Evolutionary conservation across 1,140 invertebrate species (phyloP).

Genomic region (Eumaeus atala): DNA sequence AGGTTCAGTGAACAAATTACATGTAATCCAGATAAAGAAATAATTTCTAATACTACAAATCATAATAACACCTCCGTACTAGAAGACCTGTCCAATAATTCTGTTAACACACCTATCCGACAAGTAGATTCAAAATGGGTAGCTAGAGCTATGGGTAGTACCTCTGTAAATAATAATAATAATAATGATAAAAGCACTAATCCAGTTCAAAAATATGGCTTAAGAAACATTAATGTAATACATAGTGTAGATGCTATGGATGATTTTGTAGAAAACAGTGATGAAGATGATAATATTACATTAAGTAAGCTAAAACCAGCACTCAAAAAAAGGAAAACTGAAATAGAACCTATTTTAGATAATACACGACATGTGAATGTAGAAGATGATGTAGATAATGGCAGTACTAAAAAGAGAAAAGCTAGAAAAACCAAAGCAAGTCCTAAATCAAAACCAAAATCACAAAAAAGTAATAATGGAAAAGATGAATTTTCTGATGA

Average conservation of each 20-base stretch:
- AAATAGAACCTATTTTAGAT: constrained; percentile 11
- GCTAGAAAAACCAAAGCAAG: constrained; percentile 20
- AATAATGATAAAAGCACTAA: constrained; percentile 12
- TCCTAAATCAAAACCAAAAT: constrained; percentile 16
- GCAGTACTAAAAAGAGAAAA: constrained; percentile 23
- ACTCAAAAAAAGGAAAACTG: constrained; percentile 63
- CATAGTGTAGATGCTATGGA: constrained; percentile 39
- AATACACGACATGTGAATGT: constrained; percentile 5
- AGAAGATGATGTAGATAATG: constrained; percentile 19
- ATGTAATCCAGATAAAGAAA: too few species aligned
- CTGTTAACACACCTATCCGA: constrained; percentile 29
- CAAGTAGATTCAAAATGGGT: constrained; percentile 75
- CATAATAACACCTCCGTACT: background rate
- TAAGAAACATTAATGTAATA: constrained; percentile 48
- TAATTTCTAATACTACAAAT: too few species aligned
- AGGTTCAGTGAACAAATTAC: too few species aligned
- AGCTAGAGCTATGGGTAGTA: constrained; percentile 51
- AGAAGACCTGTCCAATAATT: background rate
- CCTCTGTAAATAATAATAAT: constrained; percentile 12
- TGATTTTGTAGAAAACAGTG: constrained; percentile 80
- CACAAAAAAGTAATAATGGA: constrained; percentile 4
- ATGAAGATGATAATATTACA: constrained; percentile 76
- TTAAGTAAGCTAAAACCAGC: constrained; percentile 60
- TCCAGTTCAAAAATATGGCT: constrained; percentile 43
- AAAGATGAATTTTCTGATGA: constrained; percentile 25